Evolutionary conservation across 1,140 invertebrate genomes (phyloP).

Genomic region (Bombus sylvicola): DNA sequence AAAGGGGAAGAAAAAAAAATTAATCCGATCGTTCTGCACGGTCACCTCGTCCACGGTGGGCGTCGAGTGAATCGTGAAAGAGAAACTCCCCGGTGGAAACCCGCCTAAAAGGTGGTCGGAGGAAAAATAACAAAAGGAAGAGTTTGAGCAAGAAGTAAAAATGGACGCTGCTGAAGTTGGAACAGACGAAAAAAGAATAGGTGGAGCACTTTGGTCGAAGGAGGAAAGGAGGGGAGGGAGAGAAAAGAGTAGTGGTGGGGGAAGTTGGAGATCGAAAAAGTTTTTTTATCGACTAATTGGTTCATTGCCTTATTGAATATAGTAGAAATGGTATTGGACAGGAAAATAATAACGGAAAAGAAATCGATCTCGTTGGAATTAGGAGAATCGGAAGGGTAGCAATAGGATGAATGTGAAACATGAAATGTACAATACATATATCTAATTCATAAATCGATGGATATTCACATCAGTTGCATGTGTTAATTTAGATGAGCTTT

Average conservation of each 20-base stretch:
- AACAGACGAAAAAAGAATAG: neutral
- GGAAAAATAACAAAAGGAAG: constrained; percentile 15
- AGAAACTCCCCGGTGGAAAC: constrained; percentile 13
- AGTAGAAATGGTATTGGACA: constrained; percentile 7
- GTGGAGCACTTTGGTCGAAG: neutral
- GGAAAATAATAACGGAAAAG: neutral
- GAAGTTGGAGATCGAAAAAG: neutral
- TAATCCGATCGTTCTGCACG: constrained; percentile 35
- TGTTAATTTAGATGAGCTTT: too few relatives aligned
- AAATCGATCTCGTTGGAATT: neutral
- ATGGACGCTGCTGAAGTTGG: constrained; percentile 17
- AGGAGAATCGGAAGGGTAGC: neutral
- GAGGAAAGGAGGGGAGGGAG: neutral
- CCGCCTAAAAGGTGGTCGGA: neutral
- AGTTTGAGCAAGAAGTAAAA: constrained; percentile 2
- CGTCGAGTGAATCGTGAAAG: neutral
- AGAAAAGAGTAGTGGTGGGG: neutral
- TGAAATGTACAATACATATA: neutral
- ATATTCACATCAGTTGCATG: too few relatives aligned
- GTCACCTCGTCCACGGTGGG: neutral
- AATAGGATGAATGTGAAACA: neutral
- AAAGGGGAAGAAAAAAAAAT: neutral
- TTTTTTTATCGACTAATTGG: constrained; percentile 45
- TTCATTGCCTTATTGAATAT: constrained; percentile 46
- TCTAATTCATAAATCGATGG: too few relatives aligned